Evolutionary conservation across 2,113 vertebrate species (phyloP).

Genomic region (Datnioides undecimradiatus): DNA sequence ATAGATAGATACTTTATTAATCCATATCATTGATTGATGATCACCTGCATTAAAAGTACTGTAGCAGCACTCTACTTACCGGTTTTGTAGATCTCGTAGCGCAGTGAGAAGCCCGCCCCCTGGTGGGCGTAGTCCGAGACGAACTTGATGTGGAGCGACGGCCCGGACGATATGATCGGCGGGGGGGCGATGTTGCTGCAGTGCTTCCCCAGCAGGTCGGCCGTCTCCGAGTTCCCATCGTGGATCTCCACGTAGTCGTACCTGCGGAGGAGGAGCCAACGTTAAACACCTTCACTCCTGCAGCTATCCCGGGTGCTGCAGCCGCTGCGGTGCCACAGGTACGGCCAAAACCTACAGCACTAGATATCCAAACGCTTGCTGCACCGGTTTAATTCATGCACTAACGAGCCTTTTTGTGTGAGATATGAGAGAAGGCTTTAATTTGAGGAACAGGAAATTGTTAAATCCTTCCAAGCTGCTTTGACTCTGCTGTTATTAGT

Average conservation of each 20-base stretch:
- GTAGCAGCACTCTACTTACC: slow-evolving; percentile 83
- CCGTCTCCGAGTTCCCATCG: slow-evolving; percentile 91
- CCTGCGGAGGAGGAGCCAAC: slow-evolving; percentile 78
- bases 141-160: slow-evolving; percentile 94
- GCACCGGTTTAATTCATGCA: not conserved
- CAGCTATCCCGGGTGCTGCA: not conserved
- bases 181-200: slow-evolving; percentile 98
- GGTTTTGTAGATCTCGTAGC: slow-evolving; percentile 98
- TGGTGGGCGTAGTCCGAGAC: slow-evolving; percentile 98
- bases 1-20: too few species aligned
- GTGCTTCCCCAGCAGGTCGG: slow-evolving; percentile 95
- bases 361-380: not conserved
- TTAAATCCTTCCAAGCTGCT: slow-evolving; percentile 33
- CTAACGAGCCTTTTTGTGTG: not conserved
- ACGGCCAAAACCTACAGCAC: not conserved
- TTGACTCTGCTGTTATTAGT: slow-evolving; percentile 7
- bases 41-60: not conserved
- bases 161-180: slow-evolving; percentile 95
- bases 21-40: too few species aligned
- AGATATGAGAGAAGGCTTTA: slow-evolving; percentile 1
- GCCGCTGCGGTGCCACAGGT: not conserved
- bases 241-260: slow-evolving; percentile 98
- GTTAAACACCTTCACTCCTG: not conserved
- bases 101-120: slow-evolving; percentile 96
- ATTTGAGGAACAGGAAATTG: slow-evolving; percentile 30